Evolutionary conservation across 1,140 invertebrate genomes (phyloP).

Genomic region (Heliconius himera): DNA sequence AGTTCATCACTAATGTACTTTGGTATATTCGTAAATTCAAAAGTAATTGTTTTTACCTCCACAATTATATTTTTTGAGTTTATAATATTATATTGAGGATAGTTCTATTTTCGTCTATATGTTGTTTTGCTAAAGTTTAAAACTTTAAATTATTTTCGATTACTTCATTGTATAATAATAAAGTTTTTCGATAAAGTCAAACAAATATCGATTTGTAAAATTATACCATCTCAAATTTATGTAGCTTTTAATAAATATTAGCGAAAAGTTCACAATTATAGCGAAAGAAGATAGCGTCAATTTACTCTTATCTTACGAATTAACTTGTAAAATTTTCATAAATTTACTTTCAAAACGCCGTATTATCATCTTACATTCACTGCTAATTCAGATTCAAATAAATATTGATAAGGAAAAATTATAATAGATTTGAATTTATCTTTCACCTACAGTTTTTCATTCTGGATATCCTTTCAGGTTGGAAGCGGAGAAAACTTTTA

Average conservation of each 20-base stretch:
- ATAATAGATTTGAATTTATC: background rate
- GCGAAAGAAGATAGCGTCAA: background rate
- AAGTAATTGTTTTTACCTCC: too few relatives aligned
- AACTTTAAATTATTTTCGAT: too few relatives aligned
- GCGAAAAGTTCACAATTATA: background rate
- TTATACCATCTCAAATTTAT: background rate
- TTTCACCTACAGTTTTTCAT: too few relatives aligned
- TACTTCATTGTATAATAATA: background rate
- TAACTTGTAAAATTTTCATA: background rate
- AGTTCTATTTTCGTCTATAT: too few relatives aligned
- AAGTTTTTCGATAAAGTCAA: too few relatives aligned
- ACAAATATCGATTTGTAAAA: background rate
- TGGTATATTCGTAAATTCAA: too few relatives aligned
- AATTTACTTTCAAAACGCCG: background rate
- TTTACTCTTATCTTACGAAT: background rate
- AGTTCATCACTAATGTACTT: too few relatives aligned
- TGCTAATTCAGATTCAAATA: background rate
- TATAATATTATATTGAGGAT: too few relatives aligned
- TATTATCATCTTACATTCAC: background rate
- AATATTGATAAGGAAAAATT: background rate
- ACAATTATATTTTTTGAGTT: too few relatives aligned
- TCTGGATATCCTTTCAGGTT: too few relatives aligned
- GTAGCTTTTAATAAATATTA: conserved; percentile 2
- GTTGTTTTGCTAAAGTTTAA: too few relatives aligned
- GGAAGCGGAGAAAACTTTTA: too few relatives aligned